Evolutionary conservation across 1,140 invertebrate genomes (phyloP).

Genomic region (Drosophila navojoa): DNA sequence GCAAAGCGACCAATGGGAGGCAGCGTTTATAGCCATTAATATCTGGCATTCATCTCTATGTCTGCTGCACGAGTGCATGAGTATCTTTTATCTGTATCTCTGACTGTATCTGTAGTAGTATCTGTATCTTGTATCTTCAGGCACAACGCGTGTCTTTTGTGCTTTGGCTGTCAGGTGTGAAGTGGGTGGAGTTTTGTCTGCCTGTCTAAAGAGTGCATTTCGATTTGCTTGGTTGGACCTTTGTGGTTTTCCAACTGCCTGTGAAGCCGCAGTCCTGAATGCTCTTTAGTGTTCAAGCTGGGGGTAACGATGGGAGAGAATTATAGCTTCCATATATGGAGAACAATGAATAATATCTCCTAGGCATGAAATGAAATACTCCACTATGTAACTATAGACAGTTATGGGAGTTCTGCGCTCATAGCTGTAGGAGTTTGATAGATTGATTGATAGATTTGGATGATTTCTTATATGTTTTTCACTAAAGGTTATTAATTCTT

Average conservation of each 20-base stretch:
- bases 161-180: conserved; percentile 42
- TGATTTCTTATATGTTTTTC: no score
- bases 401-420: not conserved
- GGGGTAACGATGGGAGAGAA: no score
- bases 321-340: no score
- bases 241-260: conserved; percentile 12
- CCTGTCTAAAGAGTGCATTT: conserved; percentile 27
- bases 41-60: conserved; percentile 35
- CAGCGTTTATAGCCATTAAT: conserved; percentile 43
- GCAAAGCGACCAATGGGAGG: conserved; percentile 37
- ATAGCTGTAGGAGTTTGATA: no score
- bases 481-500: no score
- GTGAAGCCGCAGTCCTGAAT: not conserved
- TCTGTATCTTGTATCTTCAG: conserved; percentile 8
- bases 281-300: conserved; percentile 7
- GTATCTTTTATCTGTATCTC: conserved; percentile 28
- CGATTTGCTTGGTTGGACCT: conserved; percentile 30
- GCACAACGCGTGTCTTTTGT: conserved; percentile 29
- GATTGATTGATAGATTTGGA: no score
- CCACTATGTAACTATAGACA: not conserved
- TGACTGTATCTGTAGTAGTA: not conserved
- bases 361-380: no score
- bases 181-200: conserved; percentile 51
- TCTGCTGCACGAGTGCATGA: conserved; percentile 30
- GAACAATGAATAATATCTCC: no score